These are phyloP conservation scores for Formicarius rufipectus DNA, from an alignment of 2,113 vertebrate species.

Conservation along the genomic window DNA sequence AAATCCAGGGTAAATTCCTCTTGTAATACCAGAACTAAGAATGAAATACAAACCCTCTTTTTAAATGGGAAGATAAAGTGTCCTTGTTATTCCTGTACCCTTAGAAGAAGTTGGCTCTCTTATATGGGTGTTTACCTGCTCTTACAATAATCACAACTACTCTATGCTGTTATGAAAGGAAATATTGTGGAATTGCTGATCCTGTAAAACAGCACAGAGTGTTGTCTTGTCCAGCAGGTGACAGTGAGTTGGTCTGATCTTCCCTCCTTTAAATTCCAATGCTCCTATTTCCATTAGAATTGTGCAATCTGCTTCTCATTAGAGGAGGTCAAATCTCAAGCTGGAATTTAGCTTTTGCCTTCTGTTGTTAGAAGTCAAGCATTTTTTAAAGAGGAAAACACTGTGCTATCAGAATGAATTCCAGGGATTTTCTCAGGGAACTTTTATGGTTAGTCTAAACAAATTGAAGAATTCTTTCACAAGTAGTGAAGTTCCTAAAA, in stretches of 20 bases:
- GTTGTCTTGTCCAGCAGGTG: not conserved
- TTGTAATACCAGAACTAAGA: not conserved
- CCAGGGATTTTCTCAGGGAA: not conserved
- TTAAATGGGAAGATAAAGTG: not conserved
- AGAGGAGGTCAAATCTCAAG: not conserved
- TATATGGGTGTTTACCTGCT: not conserved
- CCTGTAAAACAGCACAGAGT: not conserved
- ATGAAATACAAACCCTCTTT: not conserved
- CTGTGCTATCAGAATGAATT: not conserved
- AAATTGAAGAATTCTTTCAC: not conserved
- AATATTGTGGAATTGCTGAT: not conserved
- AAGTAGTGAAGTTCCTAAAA: not conserved
- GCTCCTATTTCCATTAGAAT: not conserved
- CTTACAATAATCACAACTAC: not conserved
- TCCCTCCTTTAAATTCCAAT: not conserved
- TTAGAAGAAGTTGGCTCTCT: not conserved
- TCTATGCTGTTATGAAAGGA: not conserved
- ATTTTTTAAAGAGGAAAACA: not conserved
- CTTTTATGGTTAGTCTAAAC: not conserved
- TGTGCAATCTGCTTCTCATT: not conserved
- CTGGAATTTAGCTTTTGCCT: not conserved
- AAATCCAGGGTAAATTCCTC: not conserved
- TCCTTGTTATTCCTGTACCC: not conserved
- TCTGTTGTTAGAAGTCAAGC: not conserved
- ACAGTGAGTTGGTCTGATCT: not conserved